These are phyloP conservation scores for Himalopsyche phryganea DNA, from an alignment of 1,140 invertebrate species.

Conservation along the genomic window DNA sequence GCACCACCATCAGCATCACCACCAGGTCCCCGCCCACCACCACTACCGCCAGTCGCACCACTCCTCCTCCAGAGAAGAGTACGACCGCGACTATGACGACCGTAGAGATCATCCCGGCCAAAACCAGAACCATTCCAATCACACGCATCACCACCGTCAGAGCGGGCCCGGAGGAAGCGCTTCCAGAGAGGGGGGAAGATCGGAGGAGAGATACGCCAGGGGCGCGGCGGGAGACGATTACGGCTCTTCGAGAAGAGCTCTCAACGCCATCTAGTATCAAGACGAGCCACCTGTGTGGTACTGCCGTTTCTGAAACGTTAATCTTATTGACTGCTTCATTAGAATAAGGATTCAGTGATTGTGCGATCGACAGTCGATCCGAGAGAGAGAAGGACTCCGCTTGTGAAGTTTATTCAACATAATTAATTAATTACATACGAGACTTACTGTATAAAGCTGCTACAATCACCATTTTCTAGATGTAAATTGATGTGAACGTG, in stretches of 20 bases:
- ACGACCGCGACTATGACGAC: conserved; percentile 36
- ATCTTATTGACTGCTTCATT: background rate
- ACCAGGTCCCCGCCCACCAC: conserved; percentile 20
- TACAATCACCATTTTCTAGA: too few relatives aligned
- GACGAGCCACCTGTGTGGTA: conserved; percentile 26
- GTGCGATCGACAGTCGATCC: too few relatives aligned
- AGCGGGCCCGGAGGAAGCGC: conserved; percentile 16
- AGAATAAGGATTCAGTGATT: too few relatives aligned
- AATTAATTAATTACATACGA: background rate
- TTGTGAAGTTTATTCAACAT: background rate
- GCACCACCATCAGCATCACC: conserved; percentile 13
- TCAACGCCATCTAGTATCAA: conserved; percentile 45
- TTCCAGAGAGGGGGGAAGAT: conserved; percentile 37
- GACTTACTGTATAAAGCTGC: too few relatives aligned
- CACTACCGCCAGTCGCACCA: conserved; percentile 38
- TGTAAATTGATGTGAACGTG: too few relatives aligned
- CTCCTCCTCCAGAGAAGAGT: conserved; percentile 29
- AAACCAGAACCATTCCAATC: conserved; percentile 1
- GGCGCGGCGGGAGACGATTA: conserved; percentile 31
- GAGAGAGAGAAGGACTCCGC: background rate
- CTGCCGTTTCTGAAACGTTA: conserved; percentile 15
- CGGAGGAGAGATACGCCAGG: conserved; percentile 39
- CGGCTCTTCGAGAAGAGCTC: conserved; percentile 47
- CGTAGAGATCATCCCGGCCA: conserved; percentile 26
- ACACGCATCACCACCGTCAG: conserved; percentile 33